A percentile compares a stretch with the other conserved stretches of the same genome.
These are phyloP conservation scores for Nematolebias whitei DNA, from an alignment of 2,113 vertebrate genomes.

Conservation along the genomic window DNA sequence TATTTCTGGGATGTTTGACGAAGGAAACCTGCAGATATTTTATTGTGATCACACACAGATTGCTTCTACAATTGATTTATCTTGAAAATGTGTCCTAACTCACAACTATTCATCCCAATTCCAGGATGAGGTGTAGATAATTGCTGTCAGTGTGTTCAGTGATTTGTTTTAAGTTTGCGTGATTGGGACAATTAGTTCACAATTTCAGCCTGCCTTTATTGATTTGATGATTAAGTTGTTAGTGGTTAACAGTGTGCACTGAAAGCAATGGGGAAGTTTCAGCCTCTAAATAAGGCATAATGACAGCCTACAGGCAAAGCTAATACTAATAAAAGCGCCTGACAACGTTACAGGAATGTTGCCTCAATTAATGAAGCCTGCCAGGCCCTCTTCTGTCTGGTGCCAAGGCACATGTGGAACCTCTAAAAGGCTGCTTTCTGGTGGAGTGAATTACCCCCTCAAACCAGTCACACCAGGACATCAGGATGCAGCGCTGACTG, in stretches of 20 bases:
- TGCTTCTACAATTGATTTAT: neutral
- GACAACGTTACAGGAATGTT: constrained; percentile 77
- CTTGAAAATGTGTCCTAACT: neutral
- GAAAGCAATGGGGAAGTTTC: constrained; percentile 71
- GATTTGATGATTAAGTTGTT: constrained; percentile 47
- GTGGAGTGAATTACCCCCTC: constrained; percentile 71
- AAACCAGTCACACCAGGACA: constrained; percentile 67
- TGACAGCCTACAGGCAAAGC: constrained; percentile 72
- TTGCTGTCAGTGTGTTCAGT: neutral
- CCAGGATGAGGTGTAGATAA: no score
- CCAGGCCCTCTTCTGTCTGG: constrained; percentile 80
- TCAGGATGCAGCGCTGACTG: constrained; percentile 72
- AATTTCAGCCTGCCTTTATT: constrained; percentile 33
- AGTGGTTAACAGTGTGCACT: constrained; percentile 45
- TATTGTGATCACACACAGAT: constrained; percentile 3
- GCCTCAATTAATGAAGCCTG: constrained; percentile 81
- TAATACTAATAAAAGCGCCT: constrained; percentile 74
- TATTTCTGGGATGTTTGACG: constrained; percentile 54
- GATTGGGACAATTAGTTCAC: constrained; percentile 44
- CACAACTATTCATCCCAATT: neutral
- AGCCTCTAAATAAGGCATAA: constrained; percentile 63
- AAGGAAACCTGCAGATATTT: constrained; percentile 35
- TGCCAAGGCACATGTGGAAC: constrained; percentile 87
- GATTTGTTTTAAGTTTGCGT: constrained; percentile 17
- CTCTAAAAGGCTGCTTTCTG: constrained; percentile 83